A percentile compares a stretch with the other conserved stretches of the same genome.
These are phyloP conservation scores for Hypsibius dujardini DNA, from an alignment of 1,140 invertebrate genomes.

Conservation along the genomic window DNA sequence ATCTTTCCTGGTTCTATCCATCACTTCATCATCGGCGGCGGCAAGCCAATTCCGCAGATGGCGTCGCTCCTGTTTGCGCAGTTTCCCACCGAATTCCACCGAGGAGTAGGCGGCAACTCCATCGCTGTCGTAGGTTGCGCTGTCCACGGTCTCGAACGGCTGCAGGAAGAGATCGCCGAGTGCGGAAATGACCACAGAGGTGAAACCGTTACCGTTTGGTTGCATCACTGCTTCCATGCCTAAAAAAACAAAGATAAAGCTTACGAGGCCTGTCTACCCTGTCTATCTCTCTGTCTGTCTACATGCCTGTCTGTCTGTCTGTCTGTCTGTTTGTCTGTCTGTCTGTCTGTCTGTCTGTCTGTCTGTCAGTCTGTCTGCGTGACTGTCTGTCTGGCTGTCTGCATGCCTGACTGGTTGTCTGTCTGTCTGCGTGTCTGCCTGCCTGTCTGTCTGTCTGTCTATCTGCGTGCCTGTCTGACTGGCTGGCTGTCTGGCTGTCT, in stretches of 20 bases:
- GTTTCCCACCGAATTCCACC: background rate
- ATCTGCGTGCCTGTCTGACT: too few species aligned
- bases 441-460: too few species aligned
- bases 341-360: too few species aligned
- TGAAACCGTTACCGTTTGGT: background rate
- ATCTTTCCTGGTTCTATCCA: background rate
- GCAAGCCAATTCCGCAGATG: background rate
- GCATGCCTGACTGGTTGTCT: too few species aligned
- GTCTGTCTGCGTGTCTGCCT: too few species aligned
- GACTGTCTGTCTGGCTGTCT: too few species aligned
- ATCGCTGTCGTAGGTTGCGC: background rate
- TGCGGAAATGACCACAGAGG: background rate
- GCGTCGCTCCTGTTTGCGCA: background rate
- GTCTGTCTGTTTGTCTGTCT: too few species aligned
- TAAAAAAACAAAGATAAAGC: background rate
- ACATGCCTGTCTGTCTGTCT: too few species aligned
- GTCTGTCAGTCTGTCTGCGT: too few species aligned
- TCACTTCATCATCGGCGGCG: background rate
- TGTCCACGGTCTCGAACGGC: background rate
- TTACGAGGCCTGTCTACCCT: too few species aligned
- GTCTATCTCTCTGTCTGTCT: too few species aligned
- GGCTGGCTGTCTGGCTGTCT: too few species aligned
- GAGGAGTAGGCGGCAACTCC: background rate
- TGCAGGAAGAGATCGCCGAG: constrained; percentile 10
- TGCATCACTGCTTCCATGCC: background rate